phyloP scores from a whole-genome alignment of 2,113 vertebrate species.

The Albula goreensis region DNA sequence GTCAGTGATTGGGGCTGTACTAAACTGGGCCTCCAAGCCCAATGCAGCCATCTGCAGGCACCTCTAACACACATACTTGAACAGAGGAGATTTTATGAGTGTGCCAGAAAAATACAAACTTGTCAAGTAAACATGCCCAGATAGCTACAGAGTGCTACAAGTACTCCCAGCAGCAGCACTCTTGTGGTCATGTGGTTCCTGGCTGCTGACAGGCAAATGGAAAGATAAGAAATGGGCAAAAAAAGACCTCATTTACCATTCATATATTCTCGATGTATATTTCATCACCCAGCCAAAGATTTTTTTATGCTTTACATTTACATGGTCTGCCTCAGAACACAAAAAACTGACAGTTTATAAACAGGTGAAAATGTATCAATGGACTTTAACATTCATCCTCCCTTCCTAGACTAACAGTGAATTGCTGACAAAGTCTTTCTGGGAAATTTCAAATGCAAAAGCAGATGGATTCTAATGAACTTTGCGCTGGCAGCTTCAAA shows the following conservation, averaged over 20 bases:
- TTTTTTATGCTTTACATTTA: background rate
- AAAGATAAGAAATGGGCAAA: conserved; percentile 3
- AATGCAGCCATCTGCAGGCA: conserved; percentile 4
- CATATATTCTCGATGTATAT: conserved; percentile 11
- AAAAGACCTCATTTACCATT: conserved; percentile 14
- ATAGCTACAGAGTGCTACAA: background rate
- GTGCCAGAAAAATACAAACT: too few species aligned
- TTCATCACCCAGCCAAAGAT: background rate
- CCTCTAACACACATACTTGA: background rate
- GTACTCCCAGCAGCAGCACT: conserved; percentile 14
- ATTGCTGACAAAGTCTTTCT: background rate
- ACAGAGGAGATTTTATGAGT: too few species aligned
- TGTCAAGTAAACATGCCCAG: too few species aligned
- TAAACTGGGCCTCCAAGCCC: too few species aligned
- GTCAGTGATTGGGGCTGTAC: too few species aligned
- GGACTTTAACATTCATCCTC: background rate
- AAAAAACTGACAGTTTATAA: background rate
- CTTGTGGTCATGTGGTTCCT: background rate
- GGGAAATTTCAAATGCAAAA: background rate
- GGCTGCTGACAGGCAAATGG: background rate
- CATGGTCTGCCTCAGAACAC: background rate
- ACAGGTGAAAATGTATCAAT: background rate
- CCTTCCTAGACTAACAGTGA: background rate
- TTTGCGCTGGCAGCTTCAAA: background rate
- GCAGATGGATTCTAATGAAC: background rate